Base-by-base conservation (phyloP, 2,888 invertebrate genomes). In the Gari tellinella region DNA sequence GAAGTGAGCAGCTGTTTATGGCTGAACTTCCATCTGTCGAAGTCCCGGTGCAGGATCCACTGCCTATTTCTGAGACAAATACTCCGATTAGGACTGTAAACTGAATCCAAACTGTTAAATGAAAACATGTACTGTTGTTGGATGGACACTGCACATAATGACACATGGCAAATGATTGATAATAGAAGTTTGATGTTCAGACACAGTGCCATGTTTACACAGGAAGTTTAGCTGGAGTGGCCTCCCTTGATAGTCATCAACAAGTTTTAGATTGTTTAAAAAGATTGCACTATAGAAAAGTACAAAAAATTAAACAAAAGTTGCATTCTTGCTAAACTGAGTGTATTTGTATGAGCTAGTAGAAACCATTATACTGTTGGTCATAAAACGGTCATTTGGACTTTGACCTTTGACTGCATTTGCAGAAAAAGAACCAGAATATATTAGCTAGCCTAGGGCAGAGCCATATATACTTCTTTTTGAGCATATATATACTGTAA, bases 1-100 rank as follows among this genome's bases (percentile, higher is more conserved):
- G 69, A 48, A 2, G 49, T 23, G n/a, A 86, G 65, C 4, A 81
- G 37, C 49, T 85, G 85, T 14, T 67, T 31, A 15, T 53, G 40
- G 3, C 80, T 52, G 46, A 83, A 81, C 23, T 45, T 60, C 86
- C 86, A 86, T 1, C 56, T 45, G 49, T 63, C 58, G 31, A 81
- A 65, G 17, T 68, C 67, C 31, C 23, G 49, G 23, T 48, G 52
- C 17, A 73, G 37, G 37, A 51, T 58, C 68, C 73, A 73, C 10
- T 64, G 55, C 17, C 46, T 46, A 38, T 40, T 23, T 15, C 41
- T 19, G 25, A 40, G 51, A 26, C 72, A 72, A 37, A 53, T 49
- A 25, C 40, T 40, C 23, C 12, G 52, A 17, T 31, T 43, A 23
- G 7, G 38, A 3, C 10, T 31, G 19, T 37, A 10, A 40, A 41